These are phyloP conservation scores for Lysandra coridon DNA, from an alignment of 2,888 invertebrate species.

Conservation along the genomic window DNA sequence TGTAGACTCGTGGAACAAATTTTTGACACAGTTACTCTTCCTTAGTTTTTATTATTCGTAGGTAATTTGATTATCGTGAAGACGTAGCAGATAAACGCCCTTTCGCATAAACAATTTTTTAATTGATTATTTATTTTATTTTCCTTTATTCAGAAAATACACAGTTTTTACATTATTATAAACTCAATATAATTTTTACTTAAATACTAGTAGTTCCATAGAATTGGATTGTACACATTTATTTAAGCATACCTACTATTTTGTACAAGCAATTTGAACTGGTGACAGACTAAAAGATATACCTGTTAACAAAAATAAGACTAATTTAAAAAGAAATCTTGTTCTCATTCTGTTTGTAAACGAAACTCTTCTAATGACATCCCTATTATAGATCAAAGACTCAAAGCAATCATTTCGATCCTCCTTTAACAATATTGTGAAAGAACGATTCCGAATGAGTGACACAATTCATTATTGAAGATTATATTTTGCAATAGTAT, in stretches of 20 bases:
- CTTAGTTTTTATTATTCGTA: too few species aligned
- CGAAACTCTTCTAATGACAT: background rate
- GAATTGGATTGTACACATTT: background rate
- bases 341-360: background rate
- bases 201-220: too few species aligned
- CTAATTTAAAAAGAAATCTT: background rate
- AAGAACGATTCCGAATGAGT: background rate
- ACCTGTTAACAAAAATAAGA: background rate
- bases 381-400: constrained; percentile 6
- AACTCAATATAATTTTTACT: too few species aligned
- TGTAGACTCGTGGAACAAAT: too few species aligned
- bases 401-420: background rate
- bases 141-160: too few species aligned
- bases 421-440: background rate
- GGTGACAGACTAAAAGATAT: background rate
- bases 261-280: background rate
- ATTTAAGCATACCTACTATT: background rate
- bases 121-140: too few species aligned
- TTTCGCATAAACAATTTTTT: too few species aligned
- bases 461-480: background rate
- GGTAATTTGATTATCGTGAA: too few species aligned
- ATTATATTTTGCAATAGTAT: background rate
- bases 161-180: too few species aligned
- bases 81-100: too few species aligned
- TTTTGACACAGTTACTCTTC: too few species aligned